A percentile compares a stretch with the other conserved stretches of the same genome.
Conservation (phyloP, 2,113 vertebrate species). For the Hippopotamus amphibius region DNA sequence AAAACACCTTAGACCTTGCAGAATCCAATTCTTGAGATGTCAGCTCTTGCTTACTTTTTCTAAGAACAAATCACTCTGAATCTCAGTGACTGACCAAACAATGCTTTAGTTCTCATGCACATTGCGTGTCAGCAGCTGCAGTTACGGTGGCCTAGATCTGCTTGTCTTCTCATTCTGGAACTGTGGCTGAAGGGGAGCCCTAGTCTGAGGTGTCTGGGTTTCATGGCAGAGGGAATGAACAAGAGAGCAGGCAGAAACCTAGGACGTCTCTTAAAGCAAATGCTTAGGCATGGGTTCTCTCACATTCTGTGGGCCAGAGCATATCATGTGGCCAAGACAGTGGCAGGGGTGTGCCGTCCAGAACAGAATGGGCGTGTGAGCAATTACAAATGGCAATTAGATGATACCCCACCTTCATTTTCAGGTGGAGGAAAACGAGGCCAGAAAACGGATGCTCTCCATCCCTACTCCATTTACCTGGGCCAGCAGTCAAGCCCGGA, state of each 20-base stretch:
- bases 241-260: neutral
- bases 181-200: neutral
- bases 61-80: neutral
- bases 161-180: neutral
- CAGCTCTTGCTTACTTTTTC: neutral
- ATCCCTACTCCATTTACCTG: neutral
- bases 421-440: neutral
- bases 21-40: neutral
- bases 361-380: fast-evolving
- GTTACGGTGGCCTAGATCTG: neutral
- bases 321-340: neutral
- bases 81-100: neutral
- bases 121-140: fast-evolving
- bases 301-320: neutral
- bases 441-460: neutral
- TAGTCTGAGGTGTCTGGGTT: neutral
- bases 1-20: neutral
- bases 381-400: neutral
- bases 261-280: neutral
- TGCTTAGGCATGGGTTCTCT: neutral
- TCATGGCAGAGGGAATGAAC: neutral
- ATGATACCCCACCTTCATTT: neutral
- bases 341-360: neutral
- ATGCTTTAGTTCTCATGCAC: fast-evolving
- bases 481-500: neutral